phyloP scores from a whole-genome alignment of 2,888 invertebrate genomes.

The Lycocerus yunnanus region DNA sequence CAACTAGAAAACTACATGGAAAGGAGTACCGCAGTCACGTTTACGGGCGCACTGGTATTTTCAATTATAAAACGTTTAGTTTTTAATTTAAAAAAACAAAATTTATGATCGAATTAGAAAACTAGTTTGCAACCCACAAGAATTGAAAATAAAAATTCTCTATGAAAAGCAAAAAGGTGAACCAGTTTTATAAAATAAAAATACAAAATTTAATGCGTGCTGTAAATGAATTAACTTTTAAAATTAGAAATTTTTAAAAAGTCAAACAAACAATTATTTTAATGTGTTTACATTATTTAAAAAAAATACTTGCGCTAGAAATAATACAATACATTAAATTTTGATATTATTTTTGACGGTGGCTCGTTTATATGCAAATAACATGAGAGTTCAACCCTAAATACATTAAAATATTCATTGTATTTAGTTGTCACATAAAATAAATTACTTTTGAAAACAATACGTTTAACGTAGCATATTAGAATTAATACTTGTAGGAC shows the following conservation, averaged over 20 bases:
- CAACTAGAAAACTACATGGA: no score
- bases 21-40: no score
- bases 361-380: conserved; percentile 6
- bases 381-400: conserved; percentile 11
- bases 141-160: not conserved
- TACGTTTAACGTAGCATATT: conserved; percentile 4
- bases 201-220: not conserved
- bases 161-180: not conserved
- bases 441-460: conserved; percentile 17
- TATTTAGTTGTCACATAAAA: conserved; percentile 16
- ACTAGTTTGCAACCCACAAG: not conserved
- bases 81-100: not conserved
- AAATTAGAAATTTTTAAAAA: not conserved
- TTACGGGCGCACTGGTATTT: not conserved
- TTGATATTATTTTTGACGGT: not conserved
- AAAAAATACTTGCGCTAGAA: not conserved
- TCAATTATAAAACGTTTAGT: not conserved
- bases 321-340: not conserved
- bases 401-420: conserved; percentile 15
- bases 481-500: not conserved
- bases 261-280: not conserved
- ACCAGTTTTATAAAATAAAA: not conserved
- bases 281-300: not conserved
- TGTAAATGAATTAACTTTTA: not conserved
- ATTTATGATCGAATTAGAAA: not conserved